phyloP scores from a whole-genome alignment of 2,888 invertebrate genomes.

The Drosophila kuntzei region DNA sequence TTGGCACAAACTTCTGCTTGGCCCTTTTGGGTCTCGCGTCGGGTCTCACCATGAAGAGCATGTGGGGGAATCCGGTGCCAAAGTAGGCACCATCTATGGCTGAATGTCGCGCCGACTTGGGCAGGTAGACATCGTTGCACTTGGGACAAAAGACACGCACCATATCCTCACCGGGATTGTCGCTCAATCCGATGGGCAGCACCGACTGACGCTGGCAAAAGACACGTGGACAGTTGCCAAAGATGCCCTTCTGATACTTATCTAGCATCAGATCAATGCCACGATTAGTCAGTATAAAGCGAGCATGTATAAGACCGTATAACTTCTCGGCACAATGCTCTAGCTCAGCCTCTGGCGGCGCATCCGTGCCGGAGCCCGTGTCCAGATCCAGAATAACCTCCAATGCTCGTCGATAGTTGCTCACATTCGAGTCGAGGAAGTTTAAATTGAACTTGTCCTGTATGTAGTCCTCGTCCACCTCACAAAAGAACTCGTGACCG shows the following conservation, averaged over 20 bases:
- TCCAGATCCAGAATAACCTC: slow-evolving; percentile 99
- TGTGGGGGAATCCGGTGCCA: slow-evolving; percentile 99
- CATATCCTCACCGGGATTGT: slow-evolving; percentile 99
- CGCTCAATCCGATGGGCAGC: slow-evolving; percentile 98
- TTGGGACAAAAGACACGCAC: slow-evolving; percentile 99
- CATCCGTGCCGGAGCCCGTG: slow-evolving; percentile 87
- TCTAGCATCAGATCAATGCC: slow-evolving; percentile 99
- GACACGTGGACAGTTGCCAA: slow-evolving; percentile 98
- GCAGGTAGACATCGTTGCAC: slow-evolving; percentile 99
- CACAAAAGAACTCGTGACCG: slow-evolving; percentile 99
- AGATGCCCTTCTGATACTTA: slow-evolving; percentile 99
- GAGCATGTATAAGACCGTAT: slow-evolving; percentile 99
- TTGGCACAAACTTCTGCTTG: slow-evolving; percentile 98
- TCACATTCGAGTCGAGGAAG: slow-evolving; percentile 99
- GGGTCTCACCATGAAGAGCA: slow-evolving; percentile 99
- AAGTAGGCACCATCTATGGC: slow-evolving; percentile 99
- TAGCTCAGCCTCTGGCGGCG: slow-evolving; percentile 98
- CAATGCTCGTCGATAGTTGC: slow-evolving; percentile 98
- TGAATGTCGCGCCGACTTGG: slow-evolving; percentile 98
- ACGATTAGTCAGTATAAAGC: slow-evolving; percentile 99
- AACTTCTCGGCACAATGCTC: slow-evolving; percentile 99
- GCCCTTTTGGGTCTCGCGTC: slow-evolving; percentile 98
- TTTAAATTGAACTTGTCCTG: slow-evolving; percentile 99
- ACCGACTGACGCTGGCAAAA: slow-evolving; percentile 99
- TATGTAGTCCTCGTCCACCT: slow-evolving; percentile 99